phyloP scores from a whole-genome alignment of 2,113 vertebrate species.

The Petrocephalus zakoni region DNA sequence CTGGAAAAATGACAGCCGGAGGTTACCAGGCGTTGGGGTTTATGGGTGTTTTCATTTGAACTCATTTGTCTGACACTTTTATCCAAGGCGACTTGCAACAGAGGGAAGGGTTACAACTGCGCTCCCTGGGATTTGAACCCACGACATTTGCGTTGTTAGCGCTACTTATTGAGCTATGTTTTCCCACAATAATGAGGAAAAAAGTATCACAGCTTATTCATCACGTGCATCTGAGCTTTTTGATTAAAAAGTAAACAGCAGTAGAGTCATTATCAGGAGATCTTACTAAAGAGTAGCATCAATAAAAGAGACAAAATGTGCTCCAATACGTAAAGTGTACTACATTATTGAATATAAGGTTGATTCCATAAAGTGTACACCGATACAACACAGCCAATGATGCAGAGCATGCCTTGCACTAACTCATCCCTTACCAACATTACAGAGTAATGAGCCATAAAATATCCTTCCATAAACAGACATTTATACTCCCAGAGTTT shows the following conservation, averaged over 20 bases:
- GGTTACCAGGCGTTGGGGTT: not conserved
- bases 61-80: not conserved
- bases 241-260: not conserved
- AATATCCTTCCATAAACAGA: not conserved
- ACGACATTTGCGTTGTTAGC: not conserved
- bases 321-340: not conserved
- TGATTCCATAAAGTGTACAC: conserved; percentile 32
- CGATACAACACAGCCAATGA: not conserved
- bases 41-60: not conserved
- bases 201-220: not conserved
- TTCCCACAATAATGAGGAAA: not conserved
- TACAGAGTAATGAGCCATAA: not conserved
- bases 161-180: not conserved
- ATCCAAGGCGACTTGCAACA: not conserved
- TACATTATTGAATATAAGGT: conserved; percentile 38
- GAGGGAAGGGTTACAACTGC: not conserved
- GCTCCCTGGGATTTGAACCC: not conserved
- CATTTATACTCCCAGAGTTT: not conserved
- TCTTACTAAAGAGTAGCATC: not conserved
- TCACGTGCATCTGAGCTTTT: not conserved
- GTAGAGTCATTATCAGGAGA: not conserved
- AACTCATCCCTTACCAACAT: not conserved
- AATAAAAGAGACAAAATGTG: not conserved
- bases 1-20: conserved; percentile 31
- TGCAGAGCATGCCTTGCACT: not conserved